A percentile compares a stretch with the other conserved stretches of the same genome.
Evolutionary conservation across 2,113 vertebrate species (phyloP).

Genomic region (Salvelinus namaycush): DNA sequence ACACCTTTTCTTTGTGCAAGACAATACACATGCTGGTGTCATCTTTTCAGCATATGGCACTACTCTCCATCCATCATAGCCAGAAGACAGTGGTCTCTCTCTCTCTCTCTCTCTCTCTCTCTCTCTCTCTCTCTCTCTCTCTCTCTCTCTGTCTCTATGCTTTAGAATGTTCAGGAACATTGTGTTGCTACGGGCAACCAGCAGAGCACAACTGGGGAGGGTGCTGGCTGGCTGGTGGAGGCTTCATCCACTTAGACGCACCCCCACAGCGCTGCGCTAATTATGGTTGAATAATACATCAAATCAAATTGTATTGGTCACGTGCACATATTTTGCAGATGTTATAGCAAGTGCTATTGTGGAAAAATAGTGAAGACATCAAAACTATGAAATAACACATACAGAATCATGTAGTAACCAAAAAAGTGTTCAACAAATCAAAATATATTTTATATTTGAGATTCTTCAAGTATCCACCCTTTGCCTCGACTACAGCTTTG

Average conservation of each 20-base stretch:
- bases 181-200: slow-evolving; percentile 56
- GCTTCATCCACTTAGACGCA: slow-evolving; percentile 19
- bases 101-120: background rate
- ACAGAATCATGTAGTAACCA: too few relatives aligned
- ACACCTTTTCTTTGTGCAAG: background rate
- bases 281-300: slow-evolving; percentile 20
- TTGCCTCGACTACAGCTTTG: too few relatives aligned
- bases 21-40: slow-evolving; percentile 27
- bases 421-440: too few relatives aligned
- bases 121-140: slow-evolving; percentile 41
- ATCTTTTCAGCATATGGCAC: slow-evolving; percentile 41
- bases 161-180: slow-evolving; percentile 45
- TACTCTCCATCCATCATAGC: slow-evolving; percentile 24
- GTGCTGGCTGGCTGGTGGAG: background rate
- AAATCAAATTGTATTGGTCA: too few relatives aligned
- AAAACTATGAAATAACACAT: too few relatives aligned
- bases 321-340: too few relatives aligned
- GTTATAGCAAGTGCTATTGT: too few relatives aligned
- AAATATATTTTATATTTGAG: too few relatives aligned
- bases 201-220: slow-evolving; percentile 33
- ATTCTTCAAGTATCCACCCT: too few relatives aligned
- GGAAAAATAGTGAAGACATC: too few relatives aligned
- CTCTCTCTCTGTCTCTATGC: slow-evolving; percentile 28
- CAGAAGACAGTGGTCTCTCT: slow-evolving; percentile 29
- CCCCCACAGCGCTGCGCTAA: slow-evolving; percentile 26